These are phyloP conservation scores for Myripristis jacobus DNA, from an alignment of 2,797 vertebrate species.

Conservation along the genomic window DNA sequence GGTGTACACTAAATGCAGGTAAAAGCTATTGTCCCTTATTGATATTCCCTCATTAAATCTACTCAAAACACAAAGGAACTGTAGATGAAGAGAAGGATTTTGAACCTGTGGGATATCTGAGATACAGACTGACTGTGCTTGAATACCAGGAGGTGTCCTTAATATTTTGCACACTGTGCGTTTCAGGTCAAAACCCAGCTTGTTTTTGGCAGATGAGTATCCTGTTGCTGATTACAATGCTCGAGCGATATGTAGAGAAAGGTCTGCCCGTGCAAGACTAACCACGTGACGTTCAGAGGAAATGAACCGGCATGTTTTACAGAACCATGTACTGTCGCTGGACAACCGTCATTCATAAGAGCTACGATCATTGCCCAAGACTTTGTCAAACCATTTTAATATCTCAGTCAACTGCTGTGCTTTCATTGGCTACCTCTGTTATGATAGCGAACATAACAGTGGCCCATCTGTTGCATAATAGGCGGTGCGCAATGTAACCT, in stretches of 20 bases:
- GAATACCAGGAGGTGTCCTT: neutral
- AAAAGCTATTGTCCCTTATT: no score
- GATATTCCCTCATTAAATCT: no score
- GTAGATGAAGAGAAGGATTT: no score
- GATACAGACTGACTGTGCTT: no score
- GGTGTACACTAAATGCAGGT: no score
- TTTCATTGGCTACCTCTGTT: neutral
- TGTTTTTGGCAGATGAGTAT: neutral
- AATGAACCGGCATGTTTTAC: neutral
- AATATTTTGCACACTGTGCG: neutral
- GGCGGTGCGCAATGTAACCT: constrained; percentile 36
- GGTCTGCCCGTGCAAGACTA: constrained; percentile 29
- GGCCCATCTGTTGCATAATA: constrained; percentile 21
- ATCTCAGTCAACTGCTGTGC: constrained; percentile 2
- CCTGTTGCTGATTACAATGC: constrained; percentile 17
- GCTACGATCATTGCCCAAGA: neutral
- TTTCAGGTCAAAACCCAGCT: neutral
- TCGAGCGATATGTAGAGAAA: constrained; percentile 16
- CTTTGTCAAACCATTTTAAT: neutral
- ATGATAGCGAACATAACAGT: neutral
- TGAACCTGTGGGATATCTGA: no score
- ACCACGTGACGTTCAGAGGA: constrained; percentile 24
- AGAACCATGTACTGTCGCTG: neutral
- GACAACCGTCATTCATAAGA: neutral
- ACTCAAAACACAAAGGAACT: no score